Percentiles rank a stretch among this genome's conserved stretches.
These are phyloP conservation scores for Procambarus clarkii DNA, from an alignment of 1,140 invertebrate species.

Conservation along the genomic window DNA sequence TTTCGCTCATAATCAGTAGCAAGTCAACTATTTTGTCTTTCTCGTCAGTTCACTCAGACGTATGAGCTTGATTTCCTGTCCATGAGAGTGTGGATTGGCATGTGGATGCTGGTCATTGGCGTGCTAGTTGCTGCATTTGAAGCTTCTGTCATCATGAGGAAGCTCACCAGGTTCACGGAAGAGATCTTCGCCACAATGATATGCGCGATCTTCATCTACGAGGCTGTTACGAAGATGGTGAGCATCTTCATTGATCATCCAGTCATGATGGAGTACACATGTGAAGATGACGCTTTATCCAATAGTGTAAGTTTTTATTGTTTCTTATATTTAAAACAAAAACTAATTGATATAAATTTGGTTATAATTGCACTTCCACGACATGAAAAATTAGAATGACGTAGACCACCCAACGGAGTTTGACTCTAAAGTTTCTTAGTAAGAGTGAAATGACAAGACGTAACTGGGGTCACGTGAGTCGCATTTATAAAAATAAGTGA, in stretches of 20 bases:
- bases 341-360: no score
- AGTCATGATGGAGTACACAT: constrained; percentile 82
- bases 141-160: constrained; percentile 91
- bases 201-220: constrained; percentile 94
- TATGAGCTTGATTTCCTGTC: constrained; percentile 91
- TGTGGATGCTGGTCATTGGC: constrained; percentile 93
- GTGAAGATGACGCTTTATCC: constrained; percentile 22
- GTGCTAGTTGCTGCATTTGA: constrained; percentile 92
- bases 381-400: no score
- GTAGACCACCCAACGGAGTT: no score
- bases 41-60: constrained; percentile 82
- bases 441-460: no score
- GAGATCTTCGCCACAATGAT: constrained; percentile 98
- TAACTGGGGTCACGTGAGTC: no score
- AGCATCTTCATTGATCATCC: constrained; percentile 79
- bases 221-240: constrained; percentile 88
- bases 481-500: no score
- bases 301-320: no score
- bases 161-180: constrained; percentile 96
- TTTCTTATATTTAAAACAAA: no score
- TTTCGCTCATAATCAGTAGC: no score
- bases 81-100: constrained; percentile 91
- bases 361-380: no score
- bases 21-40: neutral
- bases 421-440: no score